Evolutionary conservation across 2,113 vertebrate species (phyloP), one percentile per base, ranked within the genome.

Genomic region (Atrichornis clamosus): DNA sequence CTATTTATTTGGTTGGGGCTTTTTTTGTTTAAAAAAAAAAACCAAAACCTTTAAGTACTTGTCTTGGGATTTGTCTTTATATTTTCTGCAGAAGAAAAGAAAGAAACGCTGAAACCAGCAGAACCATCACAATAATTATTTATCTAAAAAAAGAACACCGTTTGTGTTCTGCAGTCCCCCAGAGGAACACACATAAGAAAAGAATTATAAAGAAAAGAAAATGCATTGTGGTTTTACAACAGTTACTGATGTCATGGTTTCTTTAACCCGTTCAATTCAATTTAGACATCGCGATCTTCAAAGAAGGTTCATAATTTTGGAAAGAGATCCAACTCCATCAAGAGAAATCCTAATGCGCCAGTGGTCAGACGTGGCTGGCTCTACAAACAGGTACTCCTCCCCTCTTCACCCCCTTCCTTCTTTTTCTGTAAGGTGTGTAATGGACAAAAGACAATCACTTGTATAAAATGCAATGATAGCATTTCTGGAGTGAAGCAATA

Each of bases 241-340:
- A 65, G 32, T 5, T 52, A 39, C n/a, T 96, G 46, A 91, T 76
- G 35, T 3, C 16, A 28, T 35, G 70, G 96, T 86, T 94, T 84
- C 52, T 95, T 74, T 97, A 82, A 94, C 80, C 2, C 59, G 17
- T 95, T 84, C 89, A 28, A 76, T 97, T 96, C 47, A 89, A 78
- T 98, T 64, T 94, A 99, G 99, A 98, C 99, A 14, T 99, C 99
- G 56, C 98, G 99, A 81, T 97, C 99, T 75, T 99, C 99, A 53
- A 99, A 99, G 97, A 99, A 99, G 97, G 96, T 99, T 93, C 99
- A 99, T 93, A 99, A 99, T 96, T 99, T 99, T 86, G 99, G 99
- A 28, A 99, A 99, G 97, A 98, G 99, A 76, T 99, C 99, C 18
- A 99, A 99, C 97, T 99, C 99, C 72, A 99, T 99, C 95, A 99